Evolutionary conservation across 2,888 invertebrate species (phyloP).

Genomic region (Macrosiphum euphorbiae): DNA sequence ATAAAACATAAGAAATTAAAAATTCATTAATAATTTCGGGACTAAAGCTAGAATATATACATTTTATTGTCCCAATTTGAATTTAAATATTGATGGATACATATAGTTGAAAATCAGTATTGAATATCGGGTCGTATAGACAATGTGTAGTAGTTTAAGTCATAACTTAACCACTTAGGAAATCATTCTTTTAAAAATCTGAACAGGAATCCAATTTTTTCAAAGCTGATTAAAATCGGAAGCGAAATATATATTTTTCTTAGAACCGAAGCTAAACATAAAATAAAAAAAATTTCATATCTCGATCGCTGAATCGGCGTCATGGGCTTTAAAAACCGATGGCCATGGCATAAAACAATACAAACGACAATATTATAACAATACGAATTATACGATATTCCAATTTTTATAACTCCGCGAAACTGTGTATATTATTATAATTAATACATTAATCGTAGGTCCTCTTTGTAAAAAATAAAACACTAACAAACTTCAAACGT

Average conservation of each 20-base stretch:
- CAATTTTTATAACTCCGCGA: not conserved
- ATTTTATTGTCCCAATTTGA: not conserved
- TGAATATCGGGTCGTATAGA: not conserved
- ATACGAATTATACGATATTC: not conserved
- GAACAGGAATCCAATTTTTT: too few relatives aligned
- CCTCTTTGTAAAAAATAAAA: not conserved
- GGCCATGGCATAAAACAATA: not conserved
- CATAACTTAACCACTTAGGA: not conserved
- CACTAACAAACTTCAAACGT: not conserved
- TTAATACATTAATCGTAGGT: not conserved
- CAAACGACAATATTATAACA: not conserved
- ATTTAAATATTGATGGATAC: not conserved
- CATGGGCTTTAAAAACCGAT: not conserved
- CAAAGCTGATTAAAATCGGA: too few relatives aligned
- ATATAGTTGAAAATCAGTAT: not conserved
- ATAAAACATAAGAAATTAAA: too few relatives aligned
- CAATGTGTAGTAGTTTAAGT: not conserved
- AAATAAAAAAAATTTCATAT: not conserved
- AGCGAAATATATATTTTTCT: not conserved
- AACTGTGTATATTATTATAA: not conserved
- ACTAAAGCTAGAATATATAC: not conserved
- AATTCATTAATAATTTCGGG: not conserved
- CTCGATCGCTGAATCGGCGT: not conserved
- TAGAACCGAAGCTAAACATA: not conserved
- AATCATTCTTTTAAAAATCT: not conserved